A percentile compares a stretch with the other conserved stretches of the same genome.
phyloP scores from a whole-genome alignment of 2,888 invertebrate species.

The Polydrusus tereticollis region DNA sequence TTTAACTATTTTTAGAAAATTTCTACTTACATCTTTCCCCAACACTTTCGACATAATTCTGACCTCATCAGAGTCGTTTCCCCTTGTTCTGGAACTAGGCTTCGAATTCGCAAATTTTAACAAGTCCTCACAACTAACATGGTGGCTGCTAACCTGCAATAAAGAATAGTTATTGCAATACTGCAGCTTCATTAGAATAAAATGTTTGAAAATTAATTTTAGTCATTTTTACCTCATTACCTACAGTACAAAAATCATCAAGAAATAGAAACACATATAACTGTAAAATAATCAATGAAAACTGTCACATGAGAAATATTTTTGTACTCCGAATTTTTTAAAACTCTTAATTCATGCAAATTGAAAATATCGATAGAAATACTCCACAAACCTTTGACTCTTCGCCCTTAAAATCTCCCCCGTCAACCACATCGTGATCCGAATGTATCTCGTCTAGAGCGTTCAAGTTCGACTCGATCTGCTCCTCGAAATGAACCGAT shows the following conservation, averaged over 20 bases:
- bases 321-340: too few relatives aligned
- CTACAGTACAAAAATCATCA: too few relatives aligned
- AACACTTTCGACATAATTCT: slow-evolving; percentile 92
- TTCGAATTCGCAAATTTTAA: slow-evolving; percentile 89
- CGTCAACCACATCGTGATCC: slow-evolving; percentile 60
- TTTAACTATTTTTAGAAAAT: too few relatives aligned
- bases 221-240: too few relatives aligned
- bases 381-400: slow-evolving; percentile 42
- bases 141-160: slow-evolving; percentile 71
- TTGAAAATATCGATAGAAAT: too few relatives aligned
- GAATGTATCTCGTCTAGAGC: slow-evolving; percentile 71
- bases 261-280: too few relatives aligned
- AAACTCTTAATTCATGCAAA: too few relatives aligned
- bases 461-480: slow-evolving; percentile 74
- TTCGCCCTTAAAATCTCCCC: slow-evolving; percentile 48
- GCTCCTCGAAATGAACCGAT: slow-evolving; percentile 71
- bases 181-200: neutral
- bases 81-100: slow-evolving; percentile 85
- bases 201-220: too few relatives aligned
- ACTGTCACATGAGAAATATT: too few relatives aligned
- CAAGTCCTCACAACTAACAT: slow-evolving; percentile 92
- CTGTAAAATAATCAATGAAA: too few relatives aligned
- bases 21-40: slow-evolving; percentile 78
- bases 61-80: slow-evolving; percentile 92
- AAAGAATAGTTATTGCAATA: neutral